Percentiles rank a stretch among this genome's conserved stretches.
These are phyloP conservation scores for Dasypolia templi DNA, from an alignment of 2,888 invertebrate species.

Conservation along the genomic window DNA sequence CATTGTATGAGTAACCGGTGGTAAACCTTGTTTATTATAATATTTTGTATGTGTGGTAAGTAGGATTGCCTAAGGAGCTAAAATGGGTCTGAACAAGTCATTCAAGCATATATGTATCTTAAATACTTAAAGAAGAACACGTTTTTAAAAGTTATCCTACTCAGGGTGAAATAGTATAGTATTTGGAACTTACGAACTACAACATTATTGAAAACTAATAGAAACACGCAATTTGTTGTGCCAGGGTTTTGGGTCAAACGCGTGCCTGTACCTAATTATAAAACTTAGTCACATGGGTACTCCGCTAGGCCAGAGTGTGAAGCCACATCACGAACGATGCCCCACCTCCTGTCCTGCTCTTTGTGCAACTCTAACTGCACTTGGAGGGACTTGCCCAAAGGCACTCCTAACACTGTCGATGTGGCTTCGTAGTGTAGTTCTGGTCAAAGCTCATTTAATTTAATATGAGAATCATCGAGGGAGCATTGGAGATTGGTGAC, in stretches of 20 bases:
- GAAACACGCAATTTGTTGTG: background rate
- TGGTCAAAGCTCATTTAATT: background rate
- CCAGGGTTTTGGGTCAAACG: background rate
- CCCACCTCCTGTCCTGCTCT: background rate
- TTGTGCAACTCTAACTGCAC: background rate
- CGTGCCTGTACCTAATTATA: background rate
- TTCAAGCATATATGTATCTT: background rate
- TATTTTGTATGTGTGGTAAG: conserved; percentile 27
- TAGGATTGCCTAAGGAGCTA: conserved; percentile 43
- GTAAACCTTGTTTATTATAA: conserved; percentile 36
- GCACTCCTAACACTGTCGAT: too few species aligned
- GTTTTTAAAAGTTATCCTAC: background rate
- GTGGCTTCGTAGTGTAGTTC: too few species aligned
- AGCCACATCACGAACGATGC: background rate
- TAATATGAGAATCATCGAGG: background rate
- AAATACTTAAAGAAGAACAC: background rate
- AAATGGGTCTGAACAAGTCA: conserved; percentile 4
- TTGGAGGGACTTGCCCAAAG: too few species aligned
- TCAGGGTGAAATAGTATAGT: too few species aligned
- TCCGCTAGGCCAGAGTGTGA: background rate
- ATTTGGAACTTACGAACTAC: background rate
- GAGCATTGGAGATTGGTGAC: too few species aligned
- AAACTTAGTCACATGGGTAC: too few species aligned
- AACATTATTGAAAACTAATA: background rate
- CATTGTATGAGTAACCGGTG: conserved; percentile 42